Conservation (phyloP, 2,113 vertebrate species). For the Trichechus manatus region DNA sequence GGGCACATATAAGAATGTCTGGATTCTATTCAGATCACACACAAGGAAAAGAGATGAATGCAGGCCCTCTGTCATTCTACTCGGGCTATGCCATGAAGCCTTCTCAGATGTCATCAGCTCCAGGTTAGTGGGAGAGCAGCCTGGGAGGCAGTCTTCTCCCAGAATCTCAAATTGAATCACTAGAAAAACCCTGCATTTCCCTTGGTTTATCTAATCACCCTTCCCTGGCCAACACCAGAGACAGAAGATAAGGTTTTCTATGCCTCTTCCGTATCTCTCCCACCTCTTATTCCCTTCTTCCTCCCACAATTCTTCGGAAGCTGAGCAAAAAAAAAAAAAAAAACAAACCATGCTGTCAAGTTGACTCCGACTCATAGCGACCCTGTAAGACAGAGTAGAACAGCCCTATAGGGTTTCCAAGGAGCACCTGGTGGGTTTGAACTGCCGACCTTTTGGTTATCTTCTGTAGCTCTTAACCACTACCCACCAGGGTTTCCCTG, state of each 20-base stretch:
- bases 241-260: neutral
- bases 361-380: too few relatives aligned
- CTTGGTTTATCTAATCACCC: neutral
- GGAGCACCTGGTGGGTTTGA: too few relatives aligned
- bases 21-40: neutral
- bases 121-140: neutral
- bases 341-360: too few relatives aligned
- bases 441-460: too few relatives aligned
- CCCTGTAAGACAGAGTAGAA: too few relatives aligned
- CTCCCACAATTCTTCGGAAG: neutral
- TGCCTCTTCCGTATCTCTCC: fast-evolving
- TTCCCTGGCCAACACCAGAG: neutral
- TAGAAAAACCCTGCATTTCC: neutral
- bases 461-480: too few relatives aligned
- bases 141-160: neutral
- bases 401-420: too few relatives aligned
- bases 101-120: neutral
- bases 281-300: neutral
- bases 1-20: neutral
- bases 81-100: neutral
- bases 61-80: neutral
- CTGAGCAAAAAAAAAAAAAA: too few relatives aligned
- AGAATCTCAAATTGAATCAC: neutral
- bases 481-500: neutral
- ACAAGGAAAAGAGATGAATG: neutral